A percentile compares a stretch with the other conserved stretches of the same genome.
Evolutionary conservation across 2,888 invertebrate genomes (phyloP).

Genomic region (Cataglyphis rosenhaueri): DNA sequence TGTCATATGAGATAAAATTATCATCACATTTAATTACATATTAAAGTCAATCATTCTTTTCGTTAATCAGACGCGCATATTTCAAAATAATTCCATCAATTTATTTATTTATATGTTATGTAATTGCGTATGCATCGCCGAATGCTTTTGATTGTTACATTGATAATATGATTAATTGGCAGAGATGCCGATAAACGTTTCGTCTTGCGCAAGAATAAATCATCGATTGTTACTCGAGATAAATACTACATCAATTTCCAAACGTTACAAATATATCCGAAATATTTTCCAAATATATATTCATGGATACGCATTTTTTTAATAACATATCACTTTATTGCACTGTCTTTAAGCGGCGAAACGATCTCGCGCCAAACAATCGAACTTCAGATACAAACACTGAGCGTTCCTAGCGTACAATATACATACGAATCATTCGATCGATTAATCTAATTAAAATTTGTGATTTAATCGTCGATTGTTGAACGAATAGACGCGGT

Average conservation of each 20-base stretch:
- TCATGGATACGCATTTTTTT: neutral
- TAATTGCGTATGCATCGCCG: conserved; percentile 2
- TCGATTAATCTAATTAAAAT: neutral
- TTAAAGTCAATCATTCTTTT: neutral
- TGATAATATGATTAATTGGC: conserved; percentile 26
- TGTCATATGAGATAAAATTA: neutral
- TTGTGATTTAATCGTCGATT: conserved; percentile 24
- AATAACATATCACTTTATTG: neutral
- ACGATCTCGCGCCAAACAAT: neutral
- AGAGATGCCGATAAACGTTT: conserved; percentile 20
- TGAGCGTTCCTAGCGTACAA: neutral
- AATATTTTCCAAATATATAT: neutral
- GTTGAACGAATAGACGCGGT: conserved; percentile 60
- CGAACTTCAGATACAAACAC: neutral
- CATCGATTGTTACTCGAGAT: conserved; percentile 2
- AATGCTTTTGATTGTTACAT: neutral
- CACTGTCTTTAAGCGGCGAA: neutral
- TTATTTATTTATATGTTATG: conserved; percentile 28
- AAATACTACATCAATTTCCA: neutral
- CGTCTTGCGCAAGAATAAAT: conserved; percentile 18
- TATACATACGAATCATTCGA: neutral
- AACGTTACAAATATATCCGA: neutral
- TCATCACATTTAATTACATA: neutral
- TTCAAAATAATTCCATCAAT: neutral
- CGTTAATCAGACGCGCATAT: neutral